Evolutionary conservation across 2,113 vertebrate genomes (phyloP).

Genomic region (Melanostigma gelatinosum): DNA sequence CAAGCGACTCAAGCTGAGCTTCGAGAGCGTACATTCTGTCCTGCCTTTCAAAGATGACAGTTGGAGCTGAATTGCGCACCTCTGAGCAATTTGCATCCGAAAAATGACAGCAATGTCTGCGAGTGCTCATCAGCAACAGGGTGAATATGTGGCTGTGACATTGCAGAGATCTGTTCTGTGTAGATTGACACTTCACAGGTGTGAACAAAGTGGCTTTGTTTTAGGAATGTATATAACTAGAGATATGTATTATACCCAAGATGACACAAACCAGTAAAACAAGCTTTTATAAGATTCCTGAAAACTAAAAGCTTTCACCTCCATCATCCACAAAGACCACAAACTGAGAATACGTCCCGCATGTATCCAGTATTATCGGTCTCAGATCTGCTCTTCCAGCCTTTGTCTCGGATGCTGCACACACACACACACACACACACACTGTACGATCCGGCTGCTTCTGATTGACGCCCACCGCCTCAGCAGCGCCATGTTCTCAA

Average conservation of each 20-base stretch:
- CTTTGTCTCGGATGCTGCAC: slow-evolving; percentile 31
- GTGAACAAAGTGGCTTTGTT: slow-evolving; percentile 50
- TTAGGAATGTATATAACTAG: slow-evolving; percentile 8
- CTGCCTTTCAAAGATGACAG: slow-evolving; percentile 74
- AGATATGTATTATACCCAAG: not conserved
- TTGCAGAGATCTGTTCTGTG: slow-evolving; percentile 39
- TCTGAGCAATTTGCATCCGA: slow-evolving; percentile 65
- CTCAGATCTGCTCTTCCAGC: slow-evolving; percentile 22
- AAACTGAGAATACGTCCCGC: not conserved
- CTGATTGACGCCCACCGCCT: slow-evolving; percentile 65
- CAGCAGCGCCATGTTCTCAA: slow-evolving; percentile 58
- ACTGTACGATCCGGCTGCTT: slow-evolving; percentile 30
- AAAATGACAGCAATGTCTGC: slow-evolving; percentile 69
- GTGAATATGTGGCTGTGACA: slow-evolving; percentile 62
- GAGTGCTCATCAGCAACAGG: slow-evolving; percentile 75
- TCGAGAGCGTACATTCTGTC: slow-evolving; percentile 45
- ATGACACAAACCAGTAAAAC: not conserved
- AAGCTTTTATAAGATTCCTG: not conserved
- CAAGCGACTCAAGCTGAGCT: slow-evolving; percentile 47
- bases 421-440: not conserved
- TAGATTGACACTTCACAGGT: slow-evolving; percentile 65
- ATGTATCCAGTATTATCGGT: slow-evolving; percentile 19
- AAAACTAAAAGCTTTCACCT: not conserved
- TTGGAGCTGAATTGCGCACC: slow-evolving; percentile 56
- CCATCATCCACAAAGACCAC: not conserved